A percentile compares a stretch with the other conserved stretches of the same genome.
phyloP scores from a whole-genome alignment of 2,888 invertebrate species.

The Pheosia gnoma region DNA sequence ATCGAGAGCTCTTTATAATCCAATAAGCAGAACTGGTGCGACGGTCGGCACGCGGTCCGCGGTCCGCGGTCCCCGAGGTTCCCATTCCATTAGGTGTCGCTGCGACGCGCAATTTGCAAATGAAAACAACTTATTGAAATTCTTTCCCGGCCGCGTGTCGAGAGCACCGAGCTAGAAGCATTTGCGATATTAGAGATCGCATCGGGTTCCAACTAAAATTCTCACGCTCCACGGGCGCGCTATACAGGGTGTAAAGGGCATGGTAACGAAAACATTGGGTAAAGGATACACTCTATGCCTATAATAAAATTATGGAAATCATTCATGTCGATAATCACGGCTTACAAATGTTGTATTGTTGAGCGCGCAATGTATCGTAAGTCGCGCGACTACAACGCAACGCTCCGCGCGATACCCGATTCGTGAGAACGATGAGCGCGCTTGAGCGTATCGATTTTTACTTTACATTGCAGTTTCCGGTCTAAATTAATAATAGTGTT shows the following conservation, averaged over 20 bases:
- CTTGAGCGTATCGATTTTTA: too few relatives aligned
- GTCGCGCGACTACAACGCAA: too few relatives aligned
- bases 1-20: constrained; percentile 63
- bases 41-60: constrained; percentile 58
- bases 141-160: constrained; percentile 69
- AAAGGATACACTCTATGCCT: too few relatives aligned
- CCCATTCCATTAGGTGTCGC: constrained; percentile 81
- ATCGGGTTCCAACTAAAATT: constrained; percentile 52
- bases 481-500: too few relatives aligned
- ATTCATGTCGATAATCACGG: too few relatives aligned
- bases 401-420: too few relatives aligned
- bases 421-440: too few relatives aligned
- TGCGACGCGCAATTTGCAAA: constrained; percentile 81
- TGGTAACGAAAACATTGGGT: too few relatives aligned
- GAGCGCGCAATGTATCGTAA: too few relatives aligned
- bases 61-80: constrained; percentile 66
- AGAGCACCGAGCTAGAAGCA: constrained; percentile 50
- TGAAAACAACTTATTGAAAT: constrained; percentile 84
- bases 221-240: constrained; percentile 29
- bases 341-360: background rate
- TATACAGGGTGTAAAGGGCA: constrained; percentile 10
- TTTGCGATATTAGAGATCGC: constrained; percentile 62
- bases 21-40: constrained; percentile 63
- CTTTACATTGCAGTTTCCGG: too few relatives aligned
- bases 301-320: too few relatives aligned